Evolutionary conservation across 2,888 invertebrate species (phyloP), one percentile per base, ranked within the genome.

Genomic region (Pammene fasciana): DNA sequence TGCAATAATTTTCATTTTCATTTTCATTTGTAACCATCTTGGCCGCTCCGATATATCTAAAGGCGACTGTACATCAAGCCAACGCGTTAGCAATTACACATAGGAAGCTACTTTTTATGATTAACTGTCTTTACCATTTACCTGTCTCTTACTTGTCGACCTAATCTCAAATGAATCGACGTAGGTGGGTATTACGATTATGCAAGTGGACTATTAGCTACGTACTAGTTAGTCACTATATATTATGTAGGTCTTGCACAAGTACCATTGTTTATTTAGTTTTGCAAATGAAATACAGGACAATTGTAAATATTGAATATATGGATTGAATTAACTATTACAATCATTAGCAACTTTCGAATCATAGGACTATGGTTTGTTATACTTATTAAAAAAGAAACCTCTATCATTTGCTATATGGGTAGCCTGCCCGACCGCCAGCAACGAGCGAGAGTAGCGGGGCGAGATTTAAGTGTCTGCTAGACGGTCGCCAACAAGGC

Each of bases 161-260:
- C 26, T 54, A 54, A 54, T 54, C 52, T 34, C 13, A 26, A 26
- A 54, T 54, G 52, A 3, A 34, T 10, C 52, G 26, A 54, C 6
- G 52, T 54, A 34, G 34, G 52, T 54, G 52, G 52, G n/a, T 7
- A 46, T 41, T 41, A 54, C 14, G 34, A 54, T 54, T 26, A 54
- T 34, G 52, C 52, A 54, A 54, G 26, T 54, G 8, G 52, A 34
- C 11, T 52, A 26, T 50, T 8, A 10, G 4, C n/a, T n/a, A 46
- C n/a, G 6, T 54, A 54, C 34, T 34, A 16, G n/a, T n/a, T n/a
- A 34, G 52, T 54, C 52, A 34, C 52, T n/a, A n/a, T n/a, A n/a
- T n/a, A n/a, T n/a, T n/a, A n/a, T n/a, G n/a, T 26, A 13, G 26
- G 26, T 34, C 52, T 54, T 54, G 34, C 52, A 54, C 34, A 54